Base-by-base conservation (phyloP, 2,888 invertebrate genomes). In the Bellardia bayeri region DNA sequence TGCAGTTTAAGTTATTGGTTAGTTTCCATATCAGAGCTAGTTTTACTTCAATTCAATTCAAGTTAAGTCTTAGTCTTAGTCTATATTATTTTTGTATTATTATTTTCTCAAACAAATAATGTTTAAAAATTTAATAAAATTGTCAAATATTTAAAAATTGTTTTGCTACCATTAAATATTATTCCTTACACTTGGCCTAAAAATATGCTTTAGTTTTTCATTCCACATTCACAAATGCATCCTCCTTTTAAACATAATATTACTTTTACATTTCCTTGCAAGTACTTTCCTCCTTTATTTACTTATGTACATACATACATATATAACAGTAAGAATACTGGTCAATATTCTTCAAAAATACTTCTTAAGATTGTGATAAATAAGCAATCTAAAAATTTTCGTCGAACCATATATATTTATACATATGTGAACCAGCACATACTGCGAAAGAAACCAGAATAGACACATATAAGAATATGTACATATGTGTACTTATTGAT, bases 281-380 rank as follows among this genome's bases (percentile, higher is more conserved):
- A 16, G 4, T 23, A 56, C 9, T 7, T 56, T 5, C 23, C 33
- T 58, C 13, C 58, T 13, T 58, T 58, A 33, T 58, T 30, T 30
- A 30, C 58, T 58, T 51, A 13, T 6, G 5, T 51, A 51, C 14
- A 5, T 33, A 14, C n/a, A n/a, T n/a, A n/a, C n/a, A n/a, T n/a
- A n/a, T n/a, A n/a, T n/a, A n/a, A 13, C 63, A 61, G 11, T 33
- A 33, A 7, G 40, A 30, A n/a, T 40, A 3, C 16, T 37, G 63
- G 40, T 63, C 63, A 63, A 63, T 42, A 7, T 37, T 51, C 33
- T 78, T 54, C 11, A 23, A 0, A 16, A 16, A 37, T 13, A 40
- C 40, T 54, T 54, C 33, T 45, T 30, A 76, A 45, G 45, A 61
- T 79, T 58, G 37, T 16, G 16, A 75, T 74, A 61, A 74, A 45